Conservation (phyloP, 1,140 invertebrate species). For the Drosophila miranda region DNA sequence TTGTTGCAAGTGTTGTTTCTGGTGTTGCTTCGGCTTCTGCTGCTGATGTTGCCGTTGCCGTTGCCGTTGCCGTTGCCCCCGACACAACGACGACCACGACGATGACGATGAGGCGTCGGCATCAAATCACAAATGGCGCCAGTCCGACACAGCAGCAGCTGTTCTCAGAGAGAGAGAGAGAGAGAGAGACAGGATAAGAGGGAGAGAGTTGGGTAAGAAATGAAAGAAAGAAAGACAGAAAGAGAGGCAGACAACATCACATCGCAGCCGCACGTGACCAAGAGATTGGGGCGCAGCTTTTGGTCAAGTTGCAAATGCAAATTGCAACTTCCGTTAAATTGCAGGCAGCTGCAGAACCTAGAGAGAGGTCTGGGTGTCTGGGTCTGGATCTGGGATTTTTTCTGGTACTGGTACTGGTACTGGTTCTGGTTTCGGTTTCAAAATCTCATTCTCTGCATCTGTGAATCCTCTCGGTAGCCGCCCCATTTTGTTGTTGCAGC, state of each 20-base stretch:
- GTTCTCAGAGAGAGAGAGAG: conserved; percentile 7
- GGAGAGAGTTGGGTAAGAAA: conserved; percentile 5
- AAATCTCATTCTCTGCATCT: neutral
- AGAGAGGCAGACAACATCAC: conserved; percentile 7
- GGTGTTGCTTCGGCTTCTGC: conserved; percentile 14
- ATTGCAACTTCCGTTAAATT: conserved; percentile 78
- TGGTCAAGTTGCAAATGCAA: conserved; percentile 77
- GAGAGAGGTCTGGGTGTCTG: conserved; percentile 20
- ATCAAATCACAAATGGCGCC: conserved; percentile 74
- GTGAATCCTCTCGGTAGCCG: conserved; percentile 6
- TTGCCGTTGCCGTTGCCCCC: conserved; percentile 25
- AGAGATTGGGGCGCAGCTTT: conserved; percentile 46
- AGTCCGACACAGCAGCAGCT: conserved; percentile 40
- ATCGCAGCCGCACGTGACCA: conserved; percentile 52
- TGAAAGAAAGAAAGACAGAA: neutral
- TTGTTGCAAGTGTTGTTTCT: conserved; percentile 1
- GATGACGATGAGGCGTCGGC: conserved; percentile 41
- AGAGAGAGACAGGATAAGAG: neutral
- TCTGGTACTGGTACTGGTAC: neutral
- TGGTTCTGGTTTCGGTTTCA: conserved; percentile 34
- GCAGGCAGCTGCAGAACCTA: conserved; percentile 25
- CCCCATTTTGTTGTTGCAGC: conserved; percentile 24
- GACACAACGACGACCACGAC: conserved; percentile 24
- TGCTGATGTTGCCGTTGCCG: conserved; percentile 20
- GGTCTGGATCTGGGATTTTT: conserved; percentile 37